Evolutionary conservation across 2,888 invertebrate species (phyloP).

Genomic region (Drosophila acutilabella): DNA sequence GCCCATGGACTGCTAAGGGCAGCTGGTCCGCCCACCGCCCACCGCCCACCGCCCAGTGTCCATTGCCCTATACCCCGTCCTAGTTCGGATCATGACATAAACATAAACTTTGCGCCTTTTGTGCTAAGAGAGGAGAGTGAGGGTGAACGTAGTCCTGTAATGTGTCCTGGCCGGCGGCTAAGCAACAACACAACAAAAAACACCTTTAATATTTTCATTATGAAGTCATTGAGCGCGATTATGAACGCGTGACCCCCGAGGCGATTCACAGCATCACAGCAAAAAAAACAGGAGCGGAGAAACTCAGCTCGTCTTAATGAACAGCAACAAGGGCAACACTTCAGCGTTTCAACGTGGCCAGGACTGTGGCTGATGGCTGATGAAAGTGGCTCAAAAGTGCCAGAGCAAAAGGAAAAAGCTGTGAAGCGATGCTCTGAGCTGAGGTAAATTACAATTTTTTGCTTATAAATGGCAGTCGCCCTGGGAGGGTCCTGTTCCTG

Average conservation of each 20-base stretch:
- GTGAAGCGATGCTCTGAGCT: conserved; percentile 32
- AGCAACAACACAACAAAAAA: conserved; percentile 66
- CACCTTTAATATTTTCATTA: conserved; percentile 84
- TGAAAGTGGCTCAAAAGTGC: conserved; percentile 53
- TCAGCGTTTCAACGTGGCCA: conserved; percentile 41
- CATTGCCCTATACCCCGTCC: background rate
- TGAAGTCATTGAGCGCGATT: conserved; percentile 81
- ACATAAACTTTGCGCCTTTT: conserved; percentile 80
- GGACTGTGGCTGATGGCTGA: conserved; percentile 43
- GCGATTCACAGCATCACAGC: conserved; percentile 59
- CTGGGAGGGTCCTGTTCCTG: conserved; percentile 43
- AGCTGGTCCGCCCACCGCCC: conserved; percentile 16
- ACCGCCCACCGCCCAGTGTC: background rate
- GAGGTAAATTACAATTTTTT: conserved; percentile 79
- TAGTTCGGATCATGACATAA: conserved; percentile 56
- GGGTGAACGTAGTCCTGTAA: conserved; percentile 54
- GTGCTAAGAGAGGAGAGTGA: conserved; percentile 37
- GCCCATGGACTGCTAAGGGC: conserved; percentile 21
- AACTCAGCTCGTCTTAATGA: conserved; percentile 57
- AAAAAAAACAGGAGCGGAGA: conserved; percentile 24
- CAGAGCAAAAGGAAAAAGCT: conserved; percentile 15
- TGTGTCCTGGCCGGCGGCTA: conserved; percentile 67
- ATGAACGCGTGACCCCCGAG: conserved; percentile 80
- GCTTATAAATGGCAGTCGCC: conserved; percentile 75
- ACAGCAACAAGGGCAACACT: conserved; percentile 60